Evolutionary conservation across 2,113 vertebrate genomes (phyloP), one percentile per base, ranked within the genome.

Genomic region (Takifugu bimaculatus): DNA sequence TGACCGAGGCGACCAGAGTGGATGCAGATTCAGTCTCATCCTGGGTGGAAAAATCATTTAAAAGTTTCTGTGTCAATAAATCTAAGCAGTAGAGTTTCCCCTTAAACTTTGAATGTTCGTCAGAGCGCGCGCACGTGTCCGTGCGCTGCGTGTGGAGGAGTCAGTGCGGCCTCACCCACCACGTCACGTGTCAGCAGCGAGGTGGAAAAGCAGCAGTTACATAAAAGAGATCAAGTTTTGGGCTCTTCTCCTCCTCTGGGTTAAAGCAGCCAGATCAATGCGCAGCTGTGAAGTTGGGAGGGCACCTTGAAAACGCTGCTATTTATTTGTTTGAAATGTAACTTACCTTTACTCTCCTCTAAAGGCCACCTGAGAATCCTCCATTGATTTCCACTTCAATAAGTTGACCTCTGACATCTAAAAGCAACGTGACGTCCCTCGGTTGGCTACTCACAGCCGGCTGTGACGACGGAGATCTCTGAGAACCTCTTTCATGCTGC

Each of bases 291-390:
- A 88, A 86, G 87, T 85, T 39, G 43, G 58, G 76, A 88, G 80
- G 87, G 85, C 87, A 88, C 87, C 87, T 88, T 88, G 85, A 88
- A 85, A 83, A 86, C 27, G 60, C 78, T 70, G 62, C 68, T 83
- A 83, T 88, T 86, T 88, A 82, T 87, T 87, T 87, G 87, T 86
- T 87, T 88, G 83, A 88, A 88, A 87, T 74, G 65, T 82, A 74
- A 72, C 60, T 78, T 82, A 68, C 72, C 77, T 87, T 86, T 86
- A 69, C 83, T 74, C 70, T 86, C 65, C 71, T 74, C 74, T 75
- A 67, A 68, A 68, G 63, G 72, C 80, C 80, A 74, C 72, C 43
- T 54, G 83, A 77, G 82, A 83, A 69, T 70, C 63, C 9, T 5
- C 67, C 73, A 79, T 82, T 86, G 79, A 87, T 88, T 85, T 87